Evolutionary conservation across 2,113 vertebrate species (phyloP).

Genomic region (Phrynocephalus versicolor): DNA sequence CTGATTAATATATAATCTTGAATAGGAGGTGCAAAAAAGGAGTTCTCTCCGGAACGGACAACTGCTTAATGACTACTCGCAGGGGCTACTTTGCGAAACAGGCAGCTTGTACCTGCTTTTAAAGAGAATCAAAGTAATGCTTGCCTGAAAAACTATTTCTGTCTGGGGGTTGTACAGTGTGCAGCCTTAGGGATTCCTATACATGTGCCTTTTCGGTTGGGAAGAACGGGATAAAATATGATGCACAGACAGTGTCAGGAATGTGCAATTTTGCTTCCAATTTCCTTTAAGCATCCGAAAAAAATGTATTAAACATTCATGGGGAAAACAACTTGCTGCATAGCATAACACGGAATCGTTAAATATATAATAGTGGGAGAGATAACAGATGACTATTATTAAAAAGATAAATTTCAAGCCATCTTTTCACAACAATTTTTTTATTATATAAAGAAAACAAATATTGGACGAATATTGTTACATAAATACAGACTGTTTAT

Average conservation of each 20-base stretch:
- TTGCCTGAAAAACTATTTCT: conserved; percentile 47
- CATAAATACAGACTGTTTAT: conserved; percentile 10
- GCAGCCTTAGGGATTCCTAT: conserved; percentile 31
- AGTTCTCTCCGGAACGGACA: conserved; percentile 40
- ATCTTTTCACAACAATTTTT: conserved; percentile 17
- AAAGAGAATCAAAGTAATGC: conserved; percentile 34
- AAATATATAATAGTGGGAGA: conserved; percentile 27
- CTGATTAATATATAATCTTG: conserved; percentile 46
- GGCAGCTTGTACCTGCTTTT: conserved; percentile 23
- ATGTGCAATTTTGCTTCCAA: not conserved
- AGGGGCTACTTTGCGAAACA: conserved; percentile 22
- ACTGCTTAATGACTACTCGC: conserved; percentile 39
- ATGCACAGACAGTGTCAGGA: not conserved
- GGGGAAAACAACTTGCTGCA: conserved; percentile 17
- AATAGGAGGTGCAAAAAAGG: conserved; percentile 32
- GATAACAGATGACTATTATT: conserved; percentile 28
- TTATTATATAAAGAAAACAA: conserved; percentile 14
- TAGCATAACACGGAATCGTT: conserved; percentile 29
- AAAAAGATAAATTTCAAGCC: conserved; percentile 32
- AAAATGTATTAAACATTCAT: conserved; percentile 34
- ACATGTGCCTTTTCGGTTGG: conserved; percentile 16
- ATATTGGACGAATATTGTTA: not conserved
- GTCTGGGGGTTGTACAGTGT: conserved; percentile 13
- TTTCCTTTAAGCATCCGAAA: conserved; percentile 8
- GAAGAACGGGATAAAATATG: not conserved